Base-by-base conservation (phyloP, 2,888 invertebrate genomes). In the Brachyptera risi region DNA sequence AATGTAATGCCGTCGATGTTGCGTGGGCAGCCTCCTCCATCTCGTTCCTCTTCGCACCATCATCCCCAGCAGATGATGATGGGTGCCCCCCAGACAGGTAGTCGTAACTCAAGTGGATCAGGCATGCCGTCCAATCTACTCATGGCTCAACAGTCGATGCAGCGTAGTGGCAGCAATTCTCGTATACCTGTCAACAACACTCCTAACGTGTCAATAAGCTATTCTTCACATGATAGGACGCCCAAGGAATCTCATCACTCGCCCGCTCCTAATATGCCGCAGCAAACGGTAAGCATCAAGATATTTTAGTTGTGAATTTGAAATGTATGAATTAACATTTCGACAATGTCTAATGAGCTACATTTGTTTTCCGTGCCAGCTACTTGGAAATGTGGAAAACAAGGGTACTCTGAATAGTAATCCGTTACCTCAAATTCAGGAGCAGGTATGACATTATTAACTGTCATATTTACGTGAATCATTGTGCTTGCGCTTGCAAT, bases 91-190 rank as follows among this genome's bases (percentile, higher is more conserved):
- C 76, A 79, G 31, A 71, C 72, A 13, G 73, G 75, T 65, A n/a
- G n/a, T n/a, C n/a, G n/a, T n/a, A n/a, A n/a, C 73, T 80, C 42
- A 76, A 78, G 42, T 73, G 76, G 24, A 72, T 74, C 78, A 27
- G 76, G 76, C 56, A 74, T 76, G 72, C 77, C 75, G 62, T 76
- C 75, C 37, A 77, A 74, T 65, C 77, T 77, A 74, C 73, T 78
- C 19, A 74, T 79, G 73, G 75, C 78, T 4, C 79, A 78, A 61
- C 78, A 78, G 65, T 77, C 78, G 56, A 74, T 77, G 68, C 74
- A 77, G 13, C 70, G 77, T 65, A 73, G 73, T 66, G 71, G 72
- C 69, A 70, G 71, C 38, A 67, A 72, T 17, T 9, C 3, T 13
- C 61, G 71, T 37, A 67, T 69, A 21, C 71, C 72, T 15, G 68